Conservation (phyloP, 30 jellyfish, hydroid and myxozoan genomes). For the Hydra vulgaris region DNA sequence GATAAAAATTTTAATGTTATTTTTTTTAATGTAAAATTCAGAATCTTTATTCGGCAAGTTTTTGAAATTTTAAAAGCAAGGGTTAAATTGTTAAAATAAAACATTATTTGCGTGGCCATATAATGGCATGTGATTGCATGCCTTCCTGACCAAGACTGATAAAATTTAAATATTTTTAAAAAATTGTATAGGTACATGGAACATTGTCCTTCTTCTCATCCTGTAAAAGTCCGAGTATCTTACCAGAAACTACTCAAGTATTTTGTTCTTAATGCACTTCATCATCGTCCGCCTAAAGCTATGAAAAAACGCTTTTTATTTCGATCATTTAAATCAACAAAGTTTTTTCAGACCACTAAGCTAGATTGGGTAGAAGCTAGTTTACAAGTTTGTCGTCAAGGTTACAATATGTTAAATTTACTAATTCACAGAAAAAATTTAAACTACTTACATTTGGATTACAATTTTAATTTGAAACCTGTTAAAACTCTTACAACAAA, state of each 20-base stretch:
- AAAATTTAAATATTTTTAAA: not conserved
- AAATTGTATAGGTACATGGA: slow-evolving; percentile 72
- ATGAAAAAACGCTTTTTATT: slow-evolving; percentile 90
- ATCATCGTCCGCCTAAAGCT: slow-evolving; percentile 99
- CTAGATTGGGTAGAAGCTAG: slow-evolving; percentile 99
- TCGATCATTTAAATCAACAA: slow-evolving; percentile 98
- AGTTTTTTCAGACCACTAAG: slow-evolving; percentile 92
- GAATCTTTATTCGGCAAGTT: no score
- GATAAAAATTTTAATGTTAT: no score
- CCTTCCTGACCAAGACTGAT: not conserved
- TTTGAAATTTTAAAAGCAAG: not conserved
- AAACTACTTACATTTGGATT: slow-evolving; percentile 93
- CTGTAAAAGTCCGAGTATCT: slow-evolving; percentile 95
- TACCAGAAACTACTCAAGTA: slow-evolving; percentile 90
- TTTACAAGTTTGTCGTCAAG: slow-evolving; percentile 98
- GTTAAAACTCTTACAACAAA: slow-evolving; percentile 95
- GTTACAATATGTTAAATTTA: slow-evolving; percentile 94
- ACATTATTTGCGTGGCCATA: not conserved
- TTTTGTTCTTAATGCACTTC: slow-evolving; percentile 90
- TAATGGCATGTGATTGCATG: no score
- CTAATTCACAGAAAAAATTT: slow-evolving; percentile 93
- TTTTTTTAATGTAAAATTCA: no score
- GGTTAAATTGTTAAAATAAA: not conserved
- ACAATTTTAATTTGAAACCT: slow-evolving; percentile 96
- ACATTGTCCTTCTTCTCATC: slow-evolving; percentile 95